Evolutionary conservation across 2,113 vertebrate species (phyloP).

Genomic region (Bujurquina vittata): DNA sequence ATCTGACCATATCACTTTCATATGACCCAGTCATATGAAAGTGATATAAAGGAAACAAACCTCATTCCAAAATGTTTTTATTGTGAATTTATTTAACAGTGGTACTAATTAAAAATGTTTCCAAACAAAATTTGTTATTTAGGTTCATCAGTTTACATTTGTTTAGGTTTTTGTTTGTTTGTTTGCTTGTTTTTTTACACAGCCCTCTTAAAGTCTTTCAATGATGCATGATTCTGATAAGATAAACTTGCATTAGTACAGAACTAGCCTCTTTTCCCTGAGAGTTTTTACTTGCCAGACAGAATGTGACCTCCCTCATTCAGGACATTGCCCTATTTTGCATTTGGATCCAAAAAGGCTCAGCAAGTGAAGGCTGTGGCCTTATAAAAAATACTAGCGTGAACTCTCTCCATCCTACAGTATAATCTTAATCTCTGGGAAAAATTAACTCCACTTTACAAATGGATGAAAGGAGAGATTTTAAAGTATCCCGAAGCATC

Average conservation of each 20-base stretch:
- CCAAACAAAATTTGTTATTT: not conserved
- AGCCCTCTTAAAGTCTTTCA: not conserved
- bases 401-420: constrained; percentile 5
- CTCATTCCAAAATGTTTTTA: not conserved
- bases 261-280: constrained; percentile 9
- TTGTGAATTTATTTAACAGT: not conserved
- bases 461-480: constrained; percentile 41
- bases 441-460: constrained; percentile 38
- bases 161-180: no score
- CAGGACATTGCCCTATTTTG: constrained; percentile 24
- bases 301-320: constrained; percentile 7
- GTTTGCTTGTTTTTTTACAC: not conserved
- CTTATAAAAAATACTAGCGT: constrained; percentile 1
- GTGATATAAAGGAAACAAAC: not conserved
- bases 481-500: constrained; percentile 6
- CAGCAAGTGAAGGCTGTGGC: not conserved
- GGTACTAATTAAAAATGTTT: not conserved
- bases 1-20: not conserved
- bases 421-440: constrained; percentile 56
- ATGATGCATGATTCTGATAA: not conserved
- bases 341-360: constrained; percentile 4
- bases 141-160: not conserved
- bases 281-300: constrained; percentile 22
- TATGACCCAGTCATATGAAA: not conserved
- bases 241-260: not conserved